These are phyloP conservation scores for Eurois occulta DNA, from an alignment of 2,888 invertebrate genomes.

Conservation along the genomic window DNA sequence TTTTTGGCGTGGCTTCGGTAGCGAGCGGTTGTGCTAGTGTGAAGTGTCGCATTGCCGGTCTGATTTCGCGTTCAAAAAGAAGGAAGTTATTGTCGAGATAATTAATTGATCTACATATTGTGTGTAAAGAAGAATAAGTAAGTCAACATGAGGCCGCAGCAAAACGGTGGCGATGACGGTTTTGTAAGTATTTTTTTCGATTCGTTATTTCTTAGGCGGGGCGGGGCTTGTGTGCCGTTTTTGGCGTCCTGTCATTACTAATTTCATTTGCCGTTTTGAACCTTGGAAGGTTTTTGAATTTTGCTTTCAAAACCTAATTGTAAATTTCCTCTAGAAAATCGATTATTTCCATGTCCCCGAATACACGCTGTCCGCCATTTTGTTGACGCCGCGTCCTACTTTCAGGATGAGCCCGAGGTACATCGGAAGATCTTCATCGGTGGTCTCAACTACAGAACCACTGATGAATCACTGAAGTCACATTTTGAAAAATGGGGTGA, in stretches of 20 bases:
- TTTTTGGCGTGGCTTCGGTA: conserved; percentile 86
- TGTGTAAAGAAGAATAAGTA: conserved; percentile 10
- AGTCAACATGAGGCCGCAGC: conserved; percentile 85
- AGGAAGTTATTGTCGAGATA: background rate
- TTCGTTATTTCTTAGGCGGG: background rate
- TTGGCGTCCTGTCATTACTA: background rate
- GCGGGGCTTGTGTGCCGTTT: background rate
- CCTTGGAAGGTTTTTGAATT: background rate
- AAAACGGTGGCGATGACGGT: conserved; percentile 88
- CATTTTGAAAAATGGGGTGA: conserved; percentile 99
- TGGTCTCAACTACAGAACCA: conserved; percentile 98
- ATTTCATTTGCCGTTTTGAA: background rate
- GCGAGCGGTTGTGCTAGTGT: conserved; percentile 71
- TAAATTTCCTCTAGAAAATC: background rate
- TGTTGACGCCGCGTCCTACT: conserved; percentile 83
- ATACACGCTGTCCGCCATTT: conserved; percentile 83
- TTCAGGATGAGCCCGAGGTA: conserved; percentile 94
- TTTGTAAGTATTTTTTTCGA: conserved; percentile 81
- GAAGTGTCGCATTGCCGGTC: conserved; percentile 17
- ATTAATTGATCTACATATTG: background rate
- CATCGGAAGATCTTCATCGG: conserved; percentile 98
- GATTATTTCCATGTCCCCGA: background rate
- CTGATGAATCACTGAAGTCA: conserved; percentile 97
- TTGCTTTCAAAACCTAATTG: rapidly evolving
- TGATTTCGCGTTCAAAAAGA: conserved; percentile 62